Conservation (phyloP, 2,797 vertebrate genomes). For the Brotula barbata region DNA sequence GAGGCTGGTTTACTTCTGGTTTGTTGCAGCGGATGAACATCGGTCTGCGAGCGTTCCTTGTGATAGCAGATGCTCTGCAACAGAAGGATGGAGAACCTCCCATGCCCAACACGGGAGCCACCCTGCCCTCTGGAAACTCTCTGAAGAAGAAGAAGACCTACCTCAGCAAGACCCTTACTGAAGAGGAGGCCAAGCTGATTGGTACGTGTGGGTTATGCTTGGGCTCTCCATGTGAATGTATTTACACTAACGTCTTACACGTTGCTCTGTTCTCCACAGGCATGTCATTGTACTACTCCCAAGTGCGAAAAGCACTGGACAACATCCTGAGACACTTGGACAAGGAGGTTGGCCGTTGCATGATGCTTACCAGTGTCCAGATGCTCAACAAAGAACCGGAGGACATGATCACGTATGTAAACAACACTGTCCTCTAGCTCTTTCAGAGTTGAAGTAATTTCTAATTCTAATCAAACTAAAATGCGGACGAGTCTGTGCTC, state of each 20-base stretch:
- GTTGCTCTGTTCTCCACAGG: conserved; percentile 74
- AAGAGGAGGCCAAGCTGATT: conserved; percentile 98
- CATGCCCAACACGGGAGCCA: conserved; percentile 98
- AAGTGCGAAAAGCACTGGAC: conserved; percentile 96
- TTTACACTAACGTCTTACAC: conserved; percentile 4
- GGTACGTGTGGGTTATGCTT: conserved; percentile 77
- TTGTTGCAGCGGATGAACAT: conserved; percentile 96
- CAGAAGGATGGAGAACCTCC: conserved; percentile 98
- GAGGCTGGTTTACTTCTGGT: conserved; percentile 24
- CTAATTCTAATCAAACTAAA: too few species aligned
- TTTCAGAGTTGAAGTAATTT: too few species aligned
- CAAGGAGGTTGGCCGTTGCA: conserved; percentile 98
- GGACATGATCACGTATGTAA: conserved; percentile 89
- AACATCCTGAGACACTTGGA: conserved; percentile 96
- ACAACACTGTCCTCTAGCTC: neutral
- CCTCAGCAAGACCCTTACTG: conserved; percentile 97
- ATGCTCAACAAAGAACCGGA: conserved; percentile 99
- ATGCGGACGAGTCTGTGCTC: too few species aligned
- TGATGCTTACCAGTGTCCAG: conserved; percentile 98
- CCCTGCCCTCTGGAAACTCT: conserved; percentile 96
- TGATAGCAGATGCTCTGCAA: conserved; percentile 96
- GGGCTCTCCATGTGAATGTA: neutral
- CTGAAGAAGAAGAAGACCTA: conserved; percentile 98
- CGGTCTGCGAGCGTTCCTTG: conserved; percentile 94
- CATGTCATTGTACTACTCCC: conserved; percentile 98